phyloP scores from a whole-genome alignment of 2,797 vertebrate species.

The Gambusia yucatana region DNA sequence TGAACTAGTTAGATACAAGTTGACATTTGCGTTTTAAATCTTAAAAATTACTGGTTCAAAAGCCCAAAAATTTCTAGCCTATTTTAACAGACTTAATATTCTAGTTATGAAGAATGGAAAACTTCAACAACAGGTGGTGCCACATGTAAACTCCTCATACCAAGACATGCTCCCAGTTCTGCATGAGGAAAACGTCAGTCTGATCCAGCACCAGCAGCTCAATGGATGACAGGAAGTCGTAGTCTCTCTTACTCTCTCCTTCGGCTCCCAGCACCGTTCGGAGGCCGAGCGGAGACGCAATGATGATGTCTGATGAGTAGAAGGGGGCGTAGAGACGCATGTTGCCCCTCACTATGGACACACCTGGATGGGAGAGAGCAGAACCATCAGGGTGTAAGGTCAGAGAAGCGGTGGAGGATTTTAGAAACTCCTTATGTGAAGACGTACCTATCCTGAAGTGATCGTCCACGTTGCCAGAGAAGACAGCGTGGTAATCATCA shows the following conservation, averaged over 20 bases:
- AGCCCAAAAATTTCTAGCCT: not conserved
- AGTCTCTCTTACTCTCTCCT: slow-evolving; percentile 91
- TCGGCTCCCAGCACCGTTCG: slow-evolving; percentile 92
- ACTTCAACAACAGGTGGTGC: slow-evolving; percentile 37
- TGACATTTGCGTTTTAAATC: not conserved
- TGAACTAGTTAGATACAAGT: not conserved
- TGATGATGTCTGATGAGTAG: slow-evolving; percentile 96
- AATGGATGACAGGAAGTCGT: slow-evolving; percentile 94
- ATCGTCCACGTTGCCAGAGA: slow-evolving; percentile 95
- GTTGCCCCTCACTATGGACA: slow-evolving; percentile 90
- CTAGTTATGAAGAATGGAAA: not conserved
- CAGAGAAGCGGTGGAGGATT: rapidly evolving
- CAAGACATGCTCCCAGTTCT: slow-evolving; percentile 98
- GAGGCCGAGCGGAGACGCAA: slow-evolving; percentile 93
- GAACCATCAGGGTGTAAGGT: not conserved
- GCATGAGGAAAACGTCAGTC: slow-evolving; percentile 95
- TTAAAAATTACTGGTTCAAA: not conserved
- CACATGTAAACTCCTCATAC: slow-evolving; percentile 68
- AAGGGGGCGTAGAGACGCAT: slow-evolving; percentile 94
- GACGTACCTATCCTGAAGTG: slow-evolving; percentile 94
- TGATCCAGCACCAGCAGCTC: slow-evolving; percentile 94
- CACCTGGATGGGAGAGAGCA: slow-evolving; percentile 74
- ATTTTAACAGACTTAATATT: not conserved
- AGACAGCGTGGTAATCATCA: slow-evolving; percentile 92
- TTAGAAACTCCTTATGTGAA: not conserved